Base-by-base conservation (phyloP, 1,140 invertebrate species). In the Rhizoglyphus robini region DNA sequence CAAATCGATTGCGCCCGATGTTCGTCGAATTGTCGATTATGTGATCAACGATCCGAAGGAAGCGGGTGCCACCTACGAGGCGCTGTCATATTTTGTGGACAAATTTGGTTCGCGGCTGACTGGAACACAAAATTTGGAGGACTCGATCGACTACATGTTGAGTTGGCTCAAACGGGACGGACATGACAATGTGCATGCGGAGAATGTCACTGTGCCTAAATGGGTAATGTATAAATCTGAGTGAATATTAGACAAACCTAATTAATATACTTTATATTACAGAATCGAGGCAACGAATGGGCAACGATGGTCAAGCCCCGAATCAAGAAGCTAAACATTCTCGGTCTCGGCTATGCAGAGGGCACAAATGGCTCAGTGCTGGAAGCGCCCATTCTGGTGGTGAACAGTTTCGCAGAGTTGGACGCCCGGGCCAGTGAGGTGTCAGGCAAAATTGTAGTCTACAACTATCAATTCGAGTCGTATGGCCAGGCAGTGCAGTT, bases 381-480 rank as follows among this genome's bases (percentile, higher is more conserved):
- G 29, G 81, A 79, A 31, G 85, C 83, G 25, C 79, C 84, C 71
- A 84, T 81, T 15, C 73, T 88, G n/a, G 83, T 87, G 0, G 82
- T 88, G 0, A 75, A 76, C 23, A 80, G 74, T 68, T 88, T 87
- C 74, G 79, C 82, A 15, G 83, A 86, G 70, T 74, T 88, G 8
- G 72, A 80, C 61, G 70, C 31, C 1, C 47, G 15, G 23, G 27
- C 34, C 62, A 0, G 23, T 5, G 31, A 20, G 15, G 47, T 63
- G n/a, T 20, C 61, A 63, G 86, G 84, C 34, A 88, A 88, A 77
- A 88, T 89, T 54, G 83, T 88, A 2, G 79, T 88, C 0, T 88
- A 81, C 72, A 86, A 86, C 74, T 77, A 86, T 71, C 74, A 81
- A 31, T 88, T 76, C 70, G 74, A 78, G 8, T 77, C 74, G 2